Evolutionary conservation across 2,113 vertebrate genomes (phyloP), one percentile per base, ranked within the genome.

Genomic region (Turdus rufiventris): DNA sequence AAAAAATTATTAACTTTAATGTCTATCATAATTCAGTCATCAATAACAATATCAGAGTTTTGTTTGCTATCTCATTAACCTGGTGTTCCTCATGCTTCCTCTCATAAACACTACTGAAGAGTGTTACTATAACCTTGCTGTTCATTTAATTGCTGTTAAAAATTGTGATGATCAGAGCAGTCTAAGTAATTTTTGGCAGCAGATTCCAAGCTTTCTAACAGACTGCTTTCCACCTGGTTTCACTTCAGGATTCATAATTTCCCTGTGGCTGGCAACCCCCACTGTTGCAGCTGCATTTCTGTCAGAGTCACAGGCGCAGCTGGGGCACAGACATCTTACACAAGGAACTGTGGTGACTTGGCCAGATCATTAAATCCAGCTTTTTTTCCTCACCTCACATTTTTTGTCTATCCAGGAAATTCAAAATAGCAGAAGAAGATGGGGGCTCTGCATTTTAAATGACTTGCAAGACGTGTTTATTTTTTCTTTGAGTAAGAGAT

Each of bases 171-270:
- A 80, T 85, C 33, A 50, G 57, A 54, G 50, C 0, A 0, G 33
- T 34, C 36, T 75, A 68, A 50, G 76, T 66, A 5, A 83, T 80
- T 88, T 95, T 43, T 89, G 78, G 71, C 67, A 51, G 61, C 38
- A 60, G 26, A 76, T 66, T 70, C 58, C 25, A 76, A 93, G 74
- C 18, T 85, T 86, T 81, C 12, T 66, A 74, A n/a, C 53, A 70
- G 58, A 13, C 34, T 58, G 42, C 9, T 67, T 89, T 38, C 82
- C 88, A 91, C 85, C 71, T 94, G 82, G 50, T 73, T 88, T 95
- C 78, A 85, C 75, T 83, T 90, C 67, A 93, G 42, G 40, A 71
- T 91, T 89, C 78, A 45, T 65, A 45, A 79, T 88, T 89, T 68
- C 31, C 33, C 19, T 50, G 57, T 61, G 28, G 25, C 42, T 95